Conservation (phyloP, 2,113 vertebrate species). For the Dermatemys mawii region DNA sequence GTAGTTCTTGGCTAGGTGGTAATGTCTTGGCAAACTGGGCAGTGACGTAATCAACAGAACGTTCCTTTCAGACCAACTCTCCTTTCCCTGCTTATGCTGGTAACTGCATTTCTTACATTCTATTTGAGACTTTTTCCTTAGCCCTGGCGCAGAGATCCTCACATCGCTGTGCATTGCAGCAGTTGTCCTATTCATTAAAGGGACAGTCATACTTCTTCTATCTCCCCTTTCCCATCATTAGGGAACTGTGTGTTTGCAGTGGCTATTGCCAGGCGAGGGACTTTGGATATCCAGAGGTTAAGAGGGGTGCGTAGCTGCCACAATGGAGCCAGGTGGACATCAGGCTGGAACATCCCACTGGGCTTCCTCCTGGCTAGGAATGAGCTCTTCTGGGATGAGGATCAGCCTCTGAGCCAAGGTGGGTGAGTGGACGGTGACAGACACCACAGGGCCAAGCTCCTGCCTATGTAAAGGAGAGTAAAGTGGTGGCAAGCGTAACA, state of each 20-base stretch:
- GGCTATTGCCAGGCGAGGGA: constrained; percentile 82
- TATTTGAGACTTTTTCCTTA: not conserved
- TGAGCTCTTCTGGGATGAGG: constrained; percentile 85
- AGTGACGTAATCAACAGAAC: not conserved
- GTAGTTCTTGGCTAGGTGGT: not conserved
- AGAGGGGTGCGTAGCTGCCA: constrained; percentile 86
- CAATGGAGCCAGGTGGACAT: constrained; percentile 86
- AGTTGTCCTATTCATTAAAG: not conserved
- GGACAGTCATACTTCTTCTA: not conserved
- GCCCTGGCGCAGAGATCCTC: not conserved
- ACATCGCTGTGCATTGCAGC: not conserved
- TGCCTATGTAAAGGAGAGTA: not conserved
- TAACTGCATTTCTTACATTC: not conserved
- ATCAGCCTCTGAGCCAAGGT: constrained; percentile 87
- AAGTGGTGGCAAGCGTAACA: not conserved
- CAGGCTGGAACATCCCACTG: constrained; percentile 91
- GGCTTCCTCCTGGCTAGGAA: constrained; percentile 88
- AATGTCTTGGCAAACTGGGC: not conserved
- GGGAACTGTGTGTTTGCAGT: constrained; percentile 88
- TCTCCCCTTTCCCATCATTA: constrained; percentile 28
- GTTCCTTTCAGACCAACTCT: not conserved
- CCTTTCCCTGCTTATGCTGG: not conserved
- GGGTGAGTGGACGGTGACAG: not conserved
- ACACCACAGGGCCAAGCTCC: not conserved
- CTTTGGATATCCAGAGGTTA: constrained; percentile 80